Base-by-base conservation (phyloP, 2,888 invertebrate genomes). In the Germaria angustata region DNA sequence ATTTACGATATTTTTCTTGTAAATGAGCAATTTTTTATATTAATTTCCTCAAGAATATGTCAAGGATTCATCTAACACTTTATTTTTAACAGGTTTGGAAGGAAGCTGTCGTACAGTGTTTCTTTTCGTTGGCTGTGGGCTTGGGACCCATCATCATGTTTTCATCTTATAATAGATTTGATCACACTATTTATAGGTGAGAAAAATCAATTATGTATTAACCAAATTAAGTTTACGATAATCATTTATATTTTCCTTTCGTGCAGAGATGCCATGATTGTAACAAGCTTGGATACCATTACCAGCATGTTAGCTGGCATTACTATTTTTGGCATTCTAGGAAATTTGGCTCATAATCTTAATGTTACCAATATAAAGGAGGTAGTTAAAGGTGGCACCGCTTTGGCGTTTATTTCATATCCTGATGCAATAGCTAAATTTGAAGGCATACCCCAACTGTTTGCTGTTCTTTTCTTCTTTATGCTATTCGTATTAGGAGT, bases 391-490 rank as follows among this genome's bases (percentile, higher is more conserved):
- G 94, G 94, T 22, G 96, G 96, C 9, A 94, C 95, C 1, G 95
- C 95, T 0, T 91, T 96, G 36, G 96, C 96, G 2, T 96, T 96
- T 87, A 93, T 96, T 80, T 96, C 96, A 0, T 96, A 96, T 89
- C 96, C 96, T 0, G 95, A 96, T 87, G 96, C 96, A 0, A 94
- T 96, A 73, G 93, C 95, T 0, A 94, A 95, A 87, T 95, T 96
- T 85, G 92, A 93, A 22, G 90, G 92, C 49, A 92, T 94, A 8
- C 96, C 96, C 0, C 96, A 96, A 93, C 94, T 95, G 87, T 96
- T 96, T 90, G 92, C 96, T 0, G 94, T 95, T n/a, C 90, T 96
- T n/a, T 96, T 96, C 92, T 96, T 96, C 92, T 91, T 95, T 86
- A 96, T 96, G 96, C 92, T 96, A 91, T 93, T 94, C 81, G 94